A percentile compares a stretch with the other conserved stretches of the same genome.
These are phyloP conservation scores for Microcebus griseorufus DNA, from an alignment of 2,113 vertebrate species.

Conservation along the genomic window DNA sequence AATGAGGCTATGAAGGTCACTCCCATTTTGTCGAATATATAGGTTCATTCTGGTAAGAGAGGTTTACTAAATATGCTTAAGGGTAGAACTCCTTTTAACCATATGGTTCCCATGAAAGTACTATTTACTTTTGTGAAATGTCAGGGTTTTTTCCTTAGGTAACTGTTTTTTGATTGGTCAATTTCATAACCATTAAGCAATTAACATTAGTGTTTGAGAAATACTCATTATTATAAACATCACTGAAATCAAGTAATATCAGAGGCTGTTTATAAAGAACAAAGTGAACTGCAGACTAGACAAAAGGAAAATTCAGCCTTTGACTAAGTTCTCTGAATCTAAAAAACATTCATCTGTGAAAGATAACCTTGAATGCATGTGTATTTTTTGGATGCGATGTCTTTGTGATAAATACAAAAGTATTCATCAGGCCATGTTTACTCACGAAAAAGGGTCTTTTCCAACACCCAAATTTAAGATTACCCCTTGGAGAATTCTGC, in stretches of 20 bases:
- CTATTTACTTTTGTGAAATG: slow-evolving; percentile 48
- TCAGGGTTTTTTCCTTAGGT: slow-evolving; percentile 69
- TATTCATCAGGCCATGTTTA: not conserved
- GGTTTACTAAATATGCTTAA: not conserved
- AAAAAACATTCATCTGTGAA: not conserved
- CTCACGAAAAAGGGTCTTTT: not conserved
- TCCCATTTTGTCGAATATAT: not conserved
- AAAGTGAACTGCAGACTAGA: slow-evolving; percentile 50
- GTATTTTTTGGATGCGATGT: not conserved
- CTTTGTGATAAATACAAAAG: not conserved
- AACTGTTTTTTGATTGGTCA: slow-evolving; percentile 64
- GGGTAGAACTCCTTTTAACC: not conserved
- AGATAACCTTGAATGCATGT: not conserved
- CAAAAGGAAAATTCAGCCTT: not conserved
- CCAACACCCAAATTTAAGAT: not conserved
- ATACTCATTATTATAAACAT: slow-evolving; percentile 68
- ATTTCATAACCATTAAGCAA: slow-evolving; percentile 78
- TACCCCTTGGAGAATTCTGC: not conserved
- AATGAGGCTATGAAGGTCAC: not conserved
- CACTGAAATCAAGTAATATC: slow-evolving; percentile 68
- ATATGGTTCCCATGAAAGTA: not conserved
- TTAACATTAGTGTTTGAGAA: slow-evolving; percentile 71
- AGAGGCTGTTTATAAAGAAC: slow-evolving; percentile 44
- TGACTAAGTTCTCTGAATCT: not conserved
- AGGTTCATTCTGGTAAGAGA: not conserved